phyloP scores from a whole-genome alignment of 2,888 invertebrate species.

The Drosophila stalkeri region DNA sequence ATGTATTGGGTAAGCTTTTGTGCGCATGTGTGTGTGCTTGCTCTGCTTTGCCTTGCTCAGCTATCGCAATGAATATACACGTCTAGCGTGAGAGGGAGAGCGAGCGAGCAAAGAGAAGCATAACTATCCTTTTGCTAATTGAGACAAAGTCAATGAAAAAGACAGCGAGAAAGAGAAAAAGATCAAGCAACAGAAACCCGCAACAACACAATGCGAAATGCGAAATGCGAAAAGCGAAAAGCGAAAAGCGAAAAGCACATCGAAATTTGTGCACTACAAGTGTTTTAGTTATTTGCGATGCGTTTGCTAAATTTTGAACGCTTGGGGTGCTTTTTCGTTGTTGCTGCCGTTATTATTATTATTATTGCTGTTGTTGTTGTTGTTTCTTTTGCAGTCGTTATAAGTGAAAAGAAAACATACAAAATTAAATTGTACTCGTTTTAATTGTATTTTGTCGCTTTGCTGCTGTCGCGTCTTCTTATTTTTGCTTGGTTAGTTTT shows the following conservation, averaged over 20 bases:
- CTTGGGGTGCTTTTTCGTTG: constrained; percentile 30
- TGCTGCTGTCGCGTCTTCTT: constrained; percentile 10
- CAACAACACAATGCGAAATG: neutral
- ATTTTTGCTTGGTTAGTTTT: constrained; percentile 9
- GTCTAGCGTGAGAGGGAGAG: neutral
- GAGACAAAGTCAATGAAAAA: constrained; percentile 5
- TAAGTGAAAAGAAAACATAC: constrained; percentile 37
- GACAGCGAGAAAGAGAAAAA: neutral
- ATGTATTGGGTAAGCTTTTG: neutral
- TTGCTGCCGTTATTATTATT: neutral
- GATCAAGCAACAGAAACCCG: neutral
- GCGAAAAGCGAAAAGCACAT: constrained; percentile 14
- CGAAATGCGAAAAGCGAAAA: neutral
- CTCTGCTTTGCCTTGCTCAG: constrained; percentile 2
- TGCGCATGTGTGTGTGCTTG: neutral
- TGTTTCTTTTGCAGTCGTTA: constrained; percentile 39
- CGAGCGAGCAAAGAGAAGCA: neutral
- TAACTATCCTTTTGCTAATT: constrained; percentile 14
- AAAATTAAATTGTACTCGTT: constrained; percentile 46
- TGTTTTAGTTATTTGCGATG: constrained; percentile 72
- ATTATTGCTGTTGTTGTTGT: neutral
- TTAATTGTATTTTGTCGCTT: constrained; percentile 23
- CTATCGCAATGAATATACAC: constrained; percentile 3
- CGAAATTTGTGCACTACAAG: constrained; percentile 60
- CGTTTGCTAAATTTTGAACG: constrained; percentile 73